Base-by-base conservation (phyloP, 2,113 vertebrate genomes). In the Syrmaticus mikado region DNA sequence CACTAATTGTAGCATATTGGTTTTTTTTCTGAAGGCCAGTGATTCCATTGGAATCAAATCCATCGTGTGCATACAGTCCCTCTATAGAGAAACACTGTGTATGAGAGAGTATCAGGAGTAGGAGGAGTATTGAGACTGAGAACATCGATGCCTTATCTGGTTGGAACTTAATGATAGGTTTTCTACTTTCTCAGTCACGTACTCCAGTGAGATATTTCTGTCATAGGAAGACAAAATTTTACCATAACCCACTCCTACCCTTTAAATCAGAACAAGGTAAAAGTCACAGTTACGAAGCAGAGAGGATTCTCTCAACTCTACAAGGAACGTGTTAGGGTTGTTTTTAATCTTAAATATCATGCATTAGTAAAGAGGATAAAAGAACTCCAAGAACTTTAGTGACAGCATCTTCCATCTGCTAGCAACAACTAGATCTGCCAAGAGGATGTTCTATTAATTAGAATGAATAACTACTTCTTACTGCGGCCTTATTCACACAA, bases 401-500 rank as follows among this genome's bases (percentile, higher is more conserved):
- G 50, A 11, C 92, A 87, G 89, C 66, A 0, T 13, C 79, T 95
- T 96, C 95, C 90, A 96, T 95, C 94, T 94, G 90, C 87, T 96
- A 75, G 58, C 75, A 52, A 45, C 85, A 48, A 18, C 73, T 16
- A 22, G 8, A 25, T 64, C 58, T 95, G 94, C 93, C 90, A 95
- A 53, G 82, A 92, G 94, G 91, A 96, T 82, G 91, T 79, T 94
- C 93, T 70, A 61, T 93, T 95, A 96, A 95, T 96, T 82, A 87
- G 86, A 75, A 87, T 94, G 95, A 96, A 89, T 92, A 96, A 95
- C 25, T 91, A 77, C 93, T 83, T 24, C 93, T 94, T 80, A 36
- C 81, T 64, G 89, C 2, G 24, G 89, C 89, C 89, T 82, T 34
- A 32, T 53, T 93, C 87, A 30, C 94, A 34, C 76, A 28, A 52